Evolutionary conservation across 2,888 invertebrate genomes (phyloP).

Genomic region (Caenorhabditis sp.): DNA sequence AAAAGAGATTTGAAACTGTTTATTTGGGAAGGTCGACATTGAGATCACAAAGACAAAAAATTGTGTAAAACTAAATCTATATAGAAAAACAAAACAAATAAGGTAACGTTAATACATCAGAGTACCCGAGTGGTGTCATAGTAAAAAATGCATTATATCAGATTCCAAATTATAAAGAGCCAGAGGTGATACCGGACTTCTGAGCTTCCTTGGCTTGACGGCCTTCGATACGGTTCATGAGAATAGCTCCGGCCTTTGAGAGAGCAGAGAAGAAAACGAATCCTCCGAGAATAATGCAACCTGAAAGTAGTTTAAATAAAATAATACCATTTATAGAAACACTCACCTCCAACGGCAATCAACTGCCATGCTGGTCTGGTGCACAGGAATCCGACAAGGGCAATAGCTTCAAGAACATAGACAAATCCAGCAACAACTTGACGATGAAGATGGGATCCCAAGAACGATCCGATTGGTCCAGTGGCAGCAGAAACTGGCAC

Average conservation of each 20-base stretch:
- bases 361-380: constrained; percentile 66
- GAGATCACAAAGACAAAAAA: too few relatives aligned
- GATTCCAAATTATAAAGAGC: constrained; percentile 10
- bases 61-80: too few relatives aligned
- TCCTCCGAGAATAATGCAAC: constrained; percentile 57
- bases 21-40: too few relatives aligned
- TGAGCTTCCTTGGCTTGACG: constrained; percentile 48
- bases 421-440: constrained; percentile 70
- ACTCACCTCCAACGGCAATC: constrained; percentile 57
- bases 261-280: constrained; percentile 64
- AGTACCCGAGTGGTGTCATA: constrained; percentile 14
- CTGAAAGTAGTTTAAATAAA: constrained; percentile 13
- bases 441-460: constrained; percentile 76
- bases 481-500: constrained; percentile 68
- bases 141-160: not conserved
- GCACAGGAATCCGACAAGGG: constrained; percentile 70
- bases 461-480: constrained; percentile 74
- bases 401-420: constrained; percentile 68
- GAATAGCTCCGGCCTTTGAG: constrained; percentile 56
- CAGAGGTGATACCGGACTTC: constrained; percentile 36
- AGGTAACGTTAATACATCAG: not conserved
- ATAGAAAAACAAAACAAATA: not conserved
- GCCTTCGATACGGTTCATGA: constrained; percentile 56
- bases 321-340: too few relatives aligned
- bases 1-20: too few relatives aligned